Conservation (phyloP, 1,140 invertebrate genomes). For the Oryzaephilus surinamensis region DNA sequence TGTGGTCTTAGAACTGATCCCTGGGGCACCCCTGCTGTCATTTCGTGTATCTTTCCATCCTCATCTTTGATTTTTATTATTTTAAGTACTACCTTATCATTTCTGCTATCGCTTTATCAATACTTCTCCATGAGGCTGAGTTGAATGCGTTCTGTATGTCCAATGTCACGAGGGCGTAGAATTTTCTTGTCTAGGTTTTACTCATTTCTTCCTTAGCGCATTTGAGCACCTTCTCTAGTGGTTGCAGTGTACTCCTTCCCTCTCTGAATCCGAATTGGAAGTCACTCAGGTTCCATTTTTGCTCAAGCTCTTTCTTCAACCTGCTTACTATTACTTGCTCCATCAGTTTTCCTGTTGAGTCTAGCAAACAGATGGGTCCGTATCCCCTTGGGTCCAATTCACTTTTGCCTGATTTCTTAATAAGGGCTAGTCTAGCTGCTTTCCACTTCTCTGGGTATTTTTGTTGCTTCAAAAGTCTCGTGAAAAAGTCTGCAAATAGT, state of each 20-base stretch:
- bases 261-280: neutral
- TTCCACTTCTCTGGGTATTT: too few species aligned
- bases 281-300: too few species aligned
- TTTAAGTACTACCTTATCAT: neutral
- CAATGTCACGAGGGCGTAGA: neutral
- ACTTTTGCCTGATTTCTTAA: too few species aligned
- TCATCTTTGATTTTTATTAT: neutral
- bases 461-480: too few species aligned
- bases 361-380: too few species aligned
- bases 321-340: too few species aligned
- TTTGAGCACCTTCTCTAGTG: neutral
- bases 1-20: neutral
- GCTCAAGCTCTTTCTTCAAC: too few species aligned
- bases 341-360: too few species aligned
- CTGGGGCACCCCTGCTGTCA: neutral
- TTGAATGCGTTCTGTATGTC: slow-evolving; percentile 2
- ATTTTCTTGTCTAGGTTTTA: slow-evolving; percentile 1
- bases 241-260: neutral
- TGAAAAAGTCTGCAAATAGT: too few species aligned
- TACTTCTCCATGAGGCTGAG: neutral
- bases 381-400: too few species aligned
- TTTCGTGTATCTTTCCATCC: neutral
- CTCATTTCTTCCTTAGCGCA: neutral
- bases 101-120: neutral
- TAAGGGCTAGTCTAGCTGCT: too few species aligned